Conservation (phyloP, 2,888 invertebrate genomes). For the Cantharis lateralis region DNA sequence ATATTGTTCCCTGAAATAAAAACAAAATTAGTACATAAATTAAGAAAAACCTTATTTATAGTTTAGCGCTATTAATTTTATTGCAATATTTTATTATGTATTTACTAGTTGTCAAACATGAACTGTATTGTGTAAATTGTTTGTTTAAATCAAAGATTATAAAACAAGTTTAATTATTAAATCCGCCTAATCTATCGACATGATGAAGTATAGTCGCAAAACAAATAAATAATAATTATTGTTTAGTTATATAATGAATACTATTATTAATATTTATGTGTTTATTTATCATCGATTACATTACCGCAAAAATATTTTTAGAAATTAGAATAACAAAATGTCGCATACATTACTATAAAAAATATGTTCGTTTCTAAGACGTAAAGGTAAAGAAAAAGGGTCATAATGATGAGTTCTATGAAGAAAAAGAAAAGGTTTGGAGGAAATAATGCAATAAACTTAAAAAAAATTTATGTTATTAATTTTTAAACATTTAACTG, state of each 20-base stretch:
- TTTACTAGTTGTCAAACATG: background rate
- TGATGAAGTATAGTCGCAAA: background rate
- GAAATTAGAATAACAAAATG: background rate
- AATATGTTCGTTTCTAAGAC: background rate
- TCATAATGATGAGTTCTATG: too few relatives aligned
- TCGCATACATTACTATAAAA: background rate
- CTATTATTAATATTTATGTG: background rate
- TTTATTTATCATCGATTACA: background rate
- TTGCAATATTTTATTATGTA: background rate
- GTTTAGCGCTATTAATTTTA: constrained; percentile 17
- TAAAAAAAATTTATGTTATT: too few relatives aligned
- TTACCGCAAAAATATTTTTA: background rate
- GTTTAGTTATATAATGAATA: background rate
- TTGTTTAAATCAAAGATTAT: background rate
- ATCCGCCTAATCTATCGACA: background rate
- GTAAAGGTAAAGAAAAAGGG: background rate
- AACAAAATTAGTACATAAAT: constrained; percentile 9
- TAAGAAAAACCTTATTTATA: background rate
- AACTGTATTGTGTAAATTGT: background rate
- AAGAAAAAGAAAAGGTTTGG: too few relatives aligned
- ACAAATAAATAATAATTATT: background rate
- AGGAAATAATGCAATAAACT: too few relatives aligned
- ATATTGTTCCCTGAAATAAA: constrained; percentile 80
- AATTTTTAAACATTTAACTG: too few relatives aligned
- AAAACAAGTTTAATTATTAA: background rate